These are phyloP conservation scores for Synaphobranchus kaupii DNA, from an alignment of 2,797 vertebrate genomes.

Conservation along the genomic window DNA sequence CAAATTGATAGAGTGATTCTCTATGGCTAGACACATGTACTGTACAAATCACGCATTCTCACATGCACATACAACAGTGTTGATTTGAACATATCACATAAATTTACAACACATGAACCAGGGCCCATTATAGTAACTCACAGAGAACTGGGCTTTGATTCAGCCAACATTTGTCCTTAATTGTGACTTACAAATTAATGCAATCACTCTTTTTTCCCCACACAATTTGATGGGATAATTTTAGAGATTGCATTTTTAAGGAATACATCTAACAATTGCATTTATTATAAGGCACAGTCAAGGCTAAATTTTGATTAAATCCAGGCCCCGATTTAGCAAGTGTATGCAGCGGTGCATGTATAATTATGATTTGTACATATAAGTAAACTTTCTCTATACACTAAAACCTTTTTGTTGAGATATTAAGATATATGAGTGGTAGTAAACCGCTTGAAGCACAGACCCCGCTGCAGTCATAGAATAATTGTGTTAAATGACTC, in stretches of 20 bases:
- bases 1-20: not conserved
- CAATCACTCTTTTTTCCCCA: not conserved
- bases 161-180: not conserved
- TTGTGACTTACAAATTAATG: not conserved
- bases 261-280: not conserved
- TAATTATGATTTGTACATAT: not conserved
- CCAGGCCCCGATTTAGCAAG: not conserved
- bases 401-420: not conserved
- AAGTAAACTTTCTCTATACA: not conserved
- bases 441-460: not conserved
- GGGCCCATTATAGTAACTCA: not conserved
- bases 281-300: not conserved
- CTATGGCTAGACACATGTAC: too few relatives aligned
- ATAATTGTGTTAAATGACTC: slow-evolving; percentile 3
- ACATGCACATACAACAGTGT: not conserved
- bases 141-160: not conserved
- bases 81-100: not conserved
- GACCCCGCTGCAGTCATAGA: not conserved
- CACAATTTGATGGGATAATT: not conserved
- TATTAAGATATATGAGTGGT: not conserved
- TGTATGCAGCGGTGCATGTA: not conserved
- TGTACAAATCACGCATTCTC: not conserved
- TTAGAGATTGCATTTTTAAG: not conserved
- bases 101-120: not conserved
- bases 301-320: not conserved